Conservation (phyloP, 2,888 invertebrate species). For the Beris morrisii region DNA sequence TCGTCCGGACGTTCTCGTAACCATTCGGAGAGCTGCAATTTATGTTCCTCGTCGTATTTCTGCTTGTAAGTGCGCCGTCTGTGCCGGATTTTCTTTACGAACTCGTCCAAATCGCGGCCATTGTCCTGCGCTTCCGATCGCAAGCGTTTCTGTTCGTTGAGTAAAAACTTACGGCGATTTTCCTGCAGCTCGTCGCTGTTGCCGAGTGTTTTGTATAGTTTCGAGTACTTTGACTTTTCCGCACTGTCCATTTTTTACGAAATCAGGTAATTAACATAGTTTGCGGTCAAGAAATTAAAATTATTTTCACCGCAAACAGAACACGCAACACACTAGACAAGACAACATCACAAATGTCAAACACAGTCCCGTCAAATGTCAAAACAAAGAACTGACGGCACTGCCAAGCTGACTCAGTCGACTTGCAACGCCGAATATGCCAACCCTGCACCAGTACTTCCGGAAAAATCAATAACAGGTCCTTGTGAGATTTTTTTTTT, state of each 20-base stretch:
- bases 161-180: slow-evolving; percentile 44
- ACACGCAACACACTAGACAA: background rate
- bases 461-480: slow-evolving; percentile 33
- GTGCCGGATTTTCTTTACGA: slow-evolving; percentile 27
- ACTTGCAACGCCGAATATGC: background rate
- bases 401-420: background rate
- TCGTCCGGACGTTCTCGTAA: slow-evolving; percentile 81
- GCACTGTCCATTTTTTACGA: background rate
- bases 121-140: slow-evolving; percentile 47
- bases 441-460: background rate
- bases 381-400: background rate
- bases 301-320: background rate
- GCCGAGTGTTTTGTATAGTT: slow-evolving; percentile 28
- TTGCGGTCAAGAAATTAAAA: too few species aligned
- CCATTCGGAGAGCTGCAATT: slow-evolving; percentile 93
- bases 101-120: slow-evolving; percentile 36
- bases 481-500: slow-evolving; percentile 15
- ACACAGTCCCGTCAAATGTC: too few species aligned
- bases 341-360: background rate
- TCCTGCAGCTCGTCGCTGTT: slow-evolving; percentile 43
- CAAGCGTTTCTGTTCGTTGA: slow-evolving; percentile 49
- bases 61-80: slow-evolving; percentile 32
- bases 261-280: background rate
- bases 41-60: slow-evolving; percentile 44
- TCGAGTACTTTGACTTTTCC: slow-evolving; percentile 13